Evolutionary conservation across 2,888 invertebrate genomes (phyloP).

Genomic region (Erebia palarica): DNA sequence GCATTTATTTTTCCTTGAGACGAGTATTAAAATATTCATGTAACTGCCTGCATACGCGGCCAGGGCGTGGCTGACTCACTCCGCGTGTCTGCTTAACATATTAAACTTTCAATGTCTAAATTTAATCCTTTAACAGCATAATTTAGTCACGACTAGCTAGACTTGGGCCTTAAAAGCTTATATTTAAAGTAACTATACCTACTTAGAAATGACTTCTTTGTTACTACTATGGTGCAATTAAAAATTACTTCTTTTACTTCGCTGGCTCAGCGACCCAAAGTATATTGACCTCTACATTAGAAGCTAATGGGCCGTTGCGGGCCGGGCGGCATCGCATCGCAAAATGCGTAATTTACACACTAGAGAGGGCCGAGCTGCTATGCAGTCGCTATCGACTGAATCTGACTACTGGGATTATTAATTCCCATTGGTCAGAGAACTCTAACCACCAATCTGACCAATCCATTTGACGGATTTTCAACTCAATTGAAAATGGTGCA

Average conservation of each 20-base stretch:
- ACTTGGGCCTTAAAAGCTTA: not conserved
- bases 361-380: too few relatives aligned
- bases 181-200: conserved; percentile 2
- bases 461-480: too few relatives aligned
- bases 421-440: too few relatives aligned
- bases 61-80: conserved; percentile 10
- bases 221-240: not conserved
- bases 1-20: conserved; percentile 20
- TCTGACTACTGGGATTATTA: too few relatives aligned
- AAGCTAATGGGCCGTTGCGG: too few relatives aligned
- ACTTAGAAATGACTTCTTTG: not conserved
- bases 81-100: conserved; percentile 15
- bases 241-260: not conserved
- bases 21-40: conserved; percentile 17
- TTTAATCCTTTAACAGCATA: conserved; percentile 14
- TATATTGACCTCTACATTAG: too few relatives aligned
- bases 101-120: conserved; percentile 17
- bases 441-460: too few relatives aligned
- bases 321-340: too few relatives aligned
- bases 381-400: too few relatives aligned
- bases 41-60: conserved; percentile 9
- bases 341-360: too few relatives aligned
- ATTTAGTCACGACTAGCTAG: conserved; percentile 12
- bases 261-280: too few relatives aligned
- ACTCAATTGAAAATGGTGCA: too few relatives aligned